Percentiles rank a stretch among this genome's conserved stretches.
Conservation (phyloP, 37 sponge, comb jelly and placozoan species). For the Hormiphora californensis region DNA sequence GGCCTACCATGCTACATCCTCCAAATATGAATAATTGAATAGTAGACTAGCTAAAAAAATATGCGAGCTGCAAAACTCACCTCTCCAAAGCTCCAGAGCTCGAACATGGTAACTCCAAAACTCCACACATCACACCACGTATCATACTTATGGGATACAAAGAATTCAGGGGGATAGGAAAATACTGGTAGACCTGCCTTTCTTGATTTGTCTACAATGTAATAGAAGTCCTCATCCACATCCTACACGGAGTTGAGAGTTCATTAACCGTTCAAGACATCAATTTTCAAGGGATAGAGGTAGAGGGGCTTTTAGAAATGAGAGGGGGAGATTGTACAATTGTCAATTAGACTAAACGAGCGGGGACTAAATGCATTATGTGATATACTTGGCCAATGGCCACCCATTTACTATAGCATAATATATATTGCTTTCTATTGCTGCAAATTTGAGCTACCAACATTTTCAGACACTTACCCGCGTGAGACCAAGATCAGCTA, state of each 20-base stretch:
- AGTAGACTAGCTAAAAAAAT: background rate
- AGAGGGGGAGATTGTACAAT: too few species aligned
- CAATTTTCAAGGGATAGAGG: too few species aligned
- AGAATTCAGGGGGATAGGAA: slow-evolving; percentile 31
- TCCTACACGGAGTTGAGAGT: background rate
- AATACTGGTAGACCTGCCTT: slow-evolving; percentile 16
- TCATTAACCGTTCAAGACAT: too few species aligned
- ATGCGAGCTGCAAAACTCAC: background rate
- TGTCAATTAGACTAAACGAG: too few species aligned
- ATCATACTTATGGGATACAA: background rate
- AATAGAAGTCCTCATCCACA: slow-evolving; percentile 26
- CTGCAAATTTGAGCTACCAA: too few species aligned
- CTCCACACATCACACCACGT: slow-evolving; percentile 54
- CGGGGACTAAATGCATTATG: too few species aligned
- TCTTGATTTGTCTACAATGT: slow-evolving; percentile 12
- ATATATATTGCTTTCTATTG: too few species aligned
- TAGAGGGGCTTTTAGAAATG: too few species aligned
- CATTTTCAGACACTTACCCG: background rate
- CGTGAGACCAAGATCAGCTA: slow-evolving; percentile 34
- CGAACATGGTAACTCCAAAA: slow-evolving; percentile 51
- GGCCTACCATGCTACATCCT: too few species aligned
- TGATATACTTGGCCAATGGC: too few species aligned
- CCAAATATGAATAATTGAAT: too few species aligned
- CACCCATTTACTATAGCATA: too few species aligned
- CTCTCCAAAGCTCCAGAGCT: slow-evolving; percentile 36